Base-by-base conservation (phyloP, 1,140 invertebrate genomes). In the Eumaeus atala region DNA sequence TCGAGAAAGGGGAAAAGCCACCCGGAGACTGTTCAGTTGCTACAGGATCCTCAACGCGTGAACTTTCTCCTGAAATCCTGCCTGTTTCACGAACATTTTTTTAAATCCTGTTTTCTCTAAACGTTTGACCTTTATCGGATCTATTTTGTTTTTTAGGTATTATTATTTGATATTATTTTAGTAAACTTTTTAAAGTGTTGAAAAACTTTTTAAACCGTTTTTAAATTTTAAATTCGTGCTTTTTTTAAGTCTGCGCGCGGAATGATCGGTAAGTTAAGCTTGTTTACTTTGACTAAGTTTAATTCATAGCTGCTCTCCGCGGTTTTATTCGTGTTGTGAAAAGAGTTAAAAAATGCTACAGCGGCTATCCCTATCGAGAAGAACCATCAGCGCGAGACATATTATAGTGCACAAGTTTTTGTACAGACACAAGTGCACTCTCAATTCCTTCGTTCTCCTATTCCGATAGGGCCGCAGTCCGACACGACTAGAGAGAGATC, bases 201-300 rank as follows among this genome's bases (percentile, higher is more conserved):
- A 56, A 42, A 61, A 82, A 84, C 74, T 77, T 83, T 83, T 55
- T 61, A 76, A 81, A 58, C 70, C 78, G 63, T 58, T 28, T 28
- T 28, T 28, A 6, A 28, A 28, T 28, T 28, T 64, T 63, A 74
- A 74, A 59, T 61, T 51, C 67, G 66, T 69, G 59, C 65, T 72
- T 69, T 63, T n/a, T 34, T 61, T 54, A 66, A 70, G 65, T 65
- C 62, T 48, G 49, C 66, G 52, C 65, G 59, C 67, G 70, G 64
- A 80, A 85, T 85, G 82, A 83, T 85, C 17, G 77, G 82, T 85
- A 63, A 85, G 82, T 77, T 47, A 59, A 67, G 68, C 44, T 66
- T 70, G 60, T 66, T 62, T 34, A 59, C 37, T 40, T 28, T 28
- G 21, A 28, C 21, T 28, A 28, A 28, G 2, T 28, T 28, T 28